These are phyloP conservation scores for Trissolcus basalis DNA, from an alignment of 1,140 invertebrate genomes.

Conservation along the genomic window DNA sequence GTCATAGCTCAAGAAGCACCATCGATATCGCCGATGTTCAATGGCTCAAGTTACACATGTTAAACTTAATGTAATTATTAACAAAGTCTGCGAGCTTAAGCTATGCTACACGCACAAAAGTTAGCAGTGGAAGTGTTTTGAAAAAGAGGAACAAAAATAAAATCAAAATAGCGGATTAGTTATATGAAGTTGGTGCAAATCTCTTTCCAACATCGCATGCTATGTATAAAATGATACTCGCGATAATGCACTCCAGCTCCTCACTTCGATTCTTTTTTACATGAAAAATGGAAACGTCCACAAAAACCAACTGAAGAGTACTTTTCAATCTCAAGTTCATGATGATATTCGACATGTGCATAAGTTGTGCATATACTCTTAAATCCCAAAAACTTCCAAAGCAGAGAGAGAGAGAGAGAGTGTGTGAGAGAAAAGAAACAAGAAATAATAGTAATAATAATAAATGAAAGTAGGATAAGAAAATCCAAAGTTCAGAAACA, in stretches of 20 bases:
- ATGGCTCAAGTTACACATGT: conserved; percentile 11
- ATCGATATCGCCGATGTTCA: conserved; percentile 22
- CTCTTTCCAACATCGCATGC: conserved; percentile 37
- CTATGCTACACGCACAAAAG: conserved; percentile 40
- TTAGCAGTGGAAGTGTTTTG: conserved; percentile 24
- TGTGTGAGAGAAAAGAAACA: not conserved
- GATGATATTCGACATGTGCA: conserved; percentile 26
- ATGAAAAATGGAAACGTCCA: conserved; percentile 44
- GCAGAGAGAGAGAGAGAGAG: not conserved
- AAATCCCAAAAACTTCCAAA: conserved; percentile 13
- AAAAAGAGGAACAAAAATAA: conserved; percentile 4
- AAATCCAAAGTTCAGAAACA: not conserved
- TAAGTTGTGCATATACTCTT: conserved; percentile 7
- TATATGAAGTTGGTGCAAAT: conserved; percentile 27
- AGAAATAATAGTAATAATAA: no score
- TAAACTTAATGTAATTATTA: conserved; percentile 38
- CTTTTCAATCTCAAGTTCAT: conserved; percentile 43
- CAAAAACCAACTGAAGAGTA: conserved; percentile 27
- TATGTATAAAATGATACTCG: conserved; percentile 44
- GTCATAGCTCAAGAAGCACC: conserved; percentile 26
- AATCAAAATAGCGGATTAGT: conserved; percentile 40
- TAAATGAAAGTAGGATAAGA: no score
- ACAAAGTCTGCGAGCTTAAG: conserved; percentile 36
- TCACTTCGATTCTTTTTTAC: conserved; percentile 34
- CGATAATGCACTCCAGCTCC: conserved; percentile 28